Evolutionary conservation across 2,797 vertebrate species (phyloP), one percentile per base, ranked within the genome.

Genomic region (Chelmon rostratus): DNA sequence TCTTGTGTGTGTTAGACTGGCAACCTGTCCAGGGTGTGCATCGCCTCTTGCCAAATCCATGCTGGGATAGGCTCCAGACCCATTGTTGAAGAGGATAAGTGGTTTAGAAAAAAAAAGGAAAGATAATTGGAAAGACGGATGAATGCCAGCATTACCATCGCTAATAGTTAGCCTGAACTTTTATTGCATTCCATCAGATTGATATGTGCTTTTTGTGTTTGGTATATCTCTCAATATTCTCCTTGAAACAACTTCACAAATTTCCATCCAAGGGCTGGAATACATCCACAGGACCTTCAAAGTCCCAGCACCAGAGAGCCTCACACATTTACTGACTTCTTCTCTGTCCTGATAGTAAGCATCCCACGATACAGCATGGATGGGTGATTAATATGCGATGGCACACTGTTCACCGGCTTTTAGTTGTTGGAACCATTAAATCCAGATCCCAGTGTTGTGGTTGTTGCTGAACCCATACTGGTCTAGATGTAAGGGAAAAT

Each of bases 121-220:
- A n/a, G n/a, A n/a, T n/a, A n/a, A n/a, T n/a, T 62, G 65, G 63
- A 65, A 71, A 82, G 16, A 52, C 53, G 12, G 28, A 69, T 57
- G 23, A 50, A 76, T 19, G 62, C 44, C 74, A 83, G 11, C 21
- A 44, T 46, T 57, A 31, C 18, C 15, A 42, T 58, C 8, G 9
- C 37, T 53, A 40, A 70, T 19, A 66, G 12, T n/a, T 68, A 59
- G n/a, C 25, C 28, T 33, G n/a, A 68, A 53, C 37, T 56, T 70
- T 61, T 72, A 83, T 71, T 65, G 65, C 21, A 56, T 50, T 66
- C 28, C 21, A 82, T 82, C 81, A 65, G 69, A 70, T 35, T 42
- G 40, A 71, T 73, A 49, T 35, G 12, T 9, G 25, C 46, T 47
- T 56, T 76, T 65, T 53, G 37, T 50, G 46, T 73, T 67, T 64